A percentile compares a stretch with the other conserved stretches of the same genome.
Conservation (phyloP, 2,113 vertebrate species). For the Apteryx mantelli region DNA sequence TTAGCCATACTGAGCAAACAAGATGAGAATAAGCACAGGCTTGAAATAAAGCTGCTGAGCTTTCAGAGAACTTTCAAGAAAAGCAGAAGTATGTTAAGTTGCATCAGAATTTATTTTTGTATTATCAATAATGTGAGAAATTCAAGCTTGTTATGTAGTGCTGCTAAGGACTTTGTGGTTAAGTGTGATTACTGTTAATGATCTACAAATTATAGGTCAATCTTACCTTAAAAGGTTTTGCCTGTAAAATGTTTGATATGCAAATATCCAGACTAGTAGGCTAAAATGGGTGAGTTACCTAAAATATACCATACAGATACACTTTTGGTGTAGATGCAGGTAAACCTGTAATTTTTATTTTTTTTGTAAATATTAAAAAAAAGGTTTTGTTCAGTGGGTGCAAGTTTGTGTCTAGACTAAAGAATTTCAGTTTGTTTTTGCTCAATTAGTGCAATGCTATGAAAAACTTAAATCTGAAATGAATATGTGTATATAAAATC, state of each 20-base stretch:
- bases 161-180: not conserved
- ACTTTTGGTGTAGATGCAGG: not conserved
- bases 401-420: not conserved
- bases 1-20: not conserved
- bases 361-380: not conserved
- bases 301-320: not conserved
- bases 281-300: not conserved
- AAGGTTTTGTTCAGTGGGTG: not conserved
- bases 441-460: not conserved
- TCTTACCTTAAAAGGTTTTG: not conserved
- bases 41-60: slow-evolving; percentile 7
- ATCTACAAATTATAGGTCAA: not conserved
- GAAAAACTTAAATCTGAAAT: not conserved
- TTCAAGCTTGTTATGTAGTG: not conserved
- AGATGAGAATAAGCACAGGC: not conserved
- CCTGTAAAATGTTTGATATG: not conserved
- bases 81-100: slow-evolving; percentile 10
- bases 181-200: not conserved
- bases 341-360: not conserved
- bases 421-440: not conserved
- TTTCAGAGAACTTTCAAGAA: slow-evolving; percentile 8
- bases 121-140: not conserved
- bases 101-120: slow-evolving; percentile 11
- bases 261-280: not conserved
- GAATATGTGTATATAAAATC: not conserved